These are phyloP conservation scores for Apis florea DNA, from an alignment of 1,140 invertebrate genomes.

Conservation along the genomic window DNA sequence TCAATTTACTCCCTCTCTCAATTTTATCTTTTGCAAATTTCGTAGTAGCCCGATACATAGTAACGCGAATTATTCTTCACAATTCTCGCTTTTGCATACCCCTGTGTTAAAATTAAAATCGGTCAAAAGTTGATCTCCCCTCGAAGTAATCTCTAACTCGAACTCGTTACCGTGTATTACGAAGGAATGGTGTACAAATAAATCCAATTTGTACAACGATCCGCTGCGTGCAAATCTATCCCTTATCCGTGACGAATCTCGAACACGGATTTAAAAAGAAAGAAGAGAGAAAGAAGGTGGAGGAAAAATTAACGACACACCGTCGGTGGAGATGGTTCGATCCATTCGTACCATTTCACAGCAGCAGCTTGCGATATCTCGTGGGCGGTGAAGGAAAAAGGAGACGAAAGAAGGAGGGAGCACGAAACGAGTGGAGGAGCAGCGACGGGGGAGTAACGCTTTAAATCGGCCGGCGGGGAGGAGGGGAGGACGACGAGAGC, in stretches of 20 bases:
- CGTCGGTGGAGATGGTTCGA: neutral
- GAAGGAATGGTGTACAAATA: too few species aligned
- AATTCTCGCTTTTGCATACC: too few species aligned
- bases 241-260: too few species aligned
- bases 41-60: too few species aligned
- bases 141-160: too few species aligned
- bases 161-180: too few species aligned
- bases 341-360: neutral
- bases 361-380: neutral
- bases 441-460: slow-evolving; percentile 32
- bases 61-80: too few species aligned
- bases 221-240: neutral
- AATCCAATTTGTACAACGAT: too few species aligned
- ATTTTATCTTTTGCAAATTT: too few species aligned
- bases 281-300: neutral
- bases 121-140: too few species aligned
- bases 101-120: too few species aligned
- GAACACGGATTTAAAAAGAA: neutral
- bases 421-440: neutral
- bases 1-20: too few species aligned
- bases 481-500: slow-evolving; percentile 26
- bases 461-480: slow-evolving; percentile 58
- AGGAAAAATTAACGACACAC: neutral
- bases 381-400: neutral
- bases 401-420: slow-evolving; percentile 14